phyloP scores from a whole-genome alignment of 2,888 invertebrate genomes.

The Chloromyia formosa region DNA sequence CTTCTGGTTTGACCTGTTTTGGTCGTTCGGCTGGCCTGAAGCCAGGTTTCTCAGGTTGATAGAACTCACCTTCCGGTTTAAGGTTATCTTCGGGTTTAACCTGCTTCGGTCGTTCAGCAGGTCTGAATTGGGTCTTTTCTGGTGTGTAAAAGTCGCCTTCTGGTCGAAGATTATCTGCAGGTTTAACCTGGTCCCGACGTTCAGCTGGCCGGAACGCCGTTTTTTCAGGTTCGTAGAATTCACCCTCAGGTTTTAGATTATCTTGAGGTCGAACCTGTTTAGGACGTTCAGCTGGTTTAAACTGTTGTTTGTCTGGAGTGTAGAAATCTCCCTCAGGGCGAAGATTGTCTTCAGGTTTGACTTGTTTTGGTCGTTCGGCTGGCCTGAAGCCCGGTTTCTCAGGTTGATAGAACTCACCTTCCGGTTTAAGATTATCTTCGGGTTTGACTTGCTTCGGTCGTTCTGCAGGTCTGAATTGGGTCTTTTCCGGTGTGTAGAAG shows the following conservation, averaged over 20 bases:
- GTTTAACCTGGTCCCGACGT: slow-evolving; percentile 62
- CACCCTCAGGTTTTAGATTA: slow-evolving; percentile 66
- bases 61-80: slow-evolving; percentile 68
- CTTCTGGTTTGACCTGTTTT: slow-evolving; percentile 57
- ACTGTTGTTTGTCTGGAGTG: slow-evolving; percentile 59
- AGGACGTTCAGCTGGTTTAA: slow-evolving; percentile 64
- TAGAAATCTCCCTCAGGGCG: slow-evolving; percentile 67
- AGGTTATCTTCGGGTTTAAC: slow-evolving; percentile 65
- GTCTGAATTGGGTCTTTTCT: slow-evolving; percentile 54
- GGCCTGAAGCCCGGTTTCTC: slow-evolving; percentile 61
- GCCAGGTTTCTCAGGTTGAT: slow-evolving; percentile 61
- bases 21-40: slow-evolving; percentile 56
- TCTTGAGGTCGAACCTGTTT: slow-evolving; percentile 69
- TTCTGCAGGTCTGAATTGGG: slow-evolving; percentile 65
- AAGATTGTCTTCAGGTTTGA: slow-evolving; percentile 65
- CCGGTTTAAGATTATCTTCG: slow-evolving; percentile 62
- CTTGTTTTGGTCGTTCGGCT: slow-evolving; percentile 64
- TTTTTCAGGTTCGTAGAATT: slow-evolving; percentile 65
- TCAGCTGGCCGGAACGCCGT: slow-evolving; percentile 62
- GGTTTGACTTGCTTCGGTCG: slow-evolving; percentile 66
- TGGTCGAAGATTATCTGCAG: slow-evolving; percentile 65
- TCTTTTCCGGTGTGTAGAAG: slow-evolving; percentile 62
- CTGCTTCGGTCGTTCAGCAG: slow-evolving; percentile 62
- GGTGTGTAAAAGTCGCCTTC: slow-evolving; percentile 68
- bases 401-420: slow-evolving; percentile 65